Conservation (phyloP, 2,888 invertebrate species). For the Papilio protenor region DNA sequence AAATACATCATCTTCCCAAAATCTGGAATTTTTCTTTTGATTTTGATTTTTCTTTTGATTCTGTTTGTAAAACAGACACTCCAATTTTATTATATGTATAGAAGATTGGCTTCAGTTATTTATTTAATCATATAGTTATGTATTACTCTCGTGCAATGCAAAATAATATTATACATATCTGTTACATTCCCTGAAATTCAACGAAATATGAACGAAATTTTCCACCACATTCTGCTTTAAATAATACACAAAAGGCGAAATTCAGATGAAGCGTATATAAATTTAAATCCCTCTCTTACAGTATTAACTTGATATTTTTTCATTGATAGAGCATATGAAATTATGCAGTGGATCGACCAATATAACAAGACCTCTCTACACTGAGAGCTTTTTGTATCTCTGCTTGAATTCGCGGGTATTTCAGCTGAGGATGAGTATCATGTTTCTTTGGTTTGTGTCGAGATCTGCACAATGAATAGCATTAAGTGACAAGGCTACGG, state of each 20-base stretch:
- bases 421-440: conserved; percentile 46
- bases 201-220: not conserved
- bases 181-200: too few relatives aligned
- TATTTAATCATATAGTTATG: not conserved
- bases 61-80: too few relatives aligned
- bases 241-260: conserved; percentile 11
- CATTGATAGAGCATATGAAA: conserved; percentile 23
- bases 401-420: not conserved
- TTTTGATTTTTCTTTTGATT: too few relatives aligned
- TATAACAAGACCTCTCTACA: conserved; percentile 1
- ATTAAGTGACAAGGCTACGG: conserved; percentile 80
- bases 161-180: not conserved
- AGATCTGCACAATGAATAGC: conserved; percentile 80
- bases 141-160: not conserved
- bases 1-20: too few relatives aligned
- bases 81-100: too few relatives aligned
- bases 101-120: too few relatives aligned
- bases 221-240: not conserved
- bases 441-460: conserved; percentile 57
- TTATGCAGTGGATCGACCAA: conserved; percentile 13
- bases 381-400: conserved; percentile 4
- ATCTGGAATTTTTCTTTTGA: too few relatives aligned
- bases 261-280: not conserved
- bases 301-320: conserved; percentile 17
- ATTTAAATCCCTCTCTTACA: conserved; percentile 14